Evolutionary conservation across 2,797 vertebrate species (phyloP).

Genomic region (Chromis chromis): DNA sequence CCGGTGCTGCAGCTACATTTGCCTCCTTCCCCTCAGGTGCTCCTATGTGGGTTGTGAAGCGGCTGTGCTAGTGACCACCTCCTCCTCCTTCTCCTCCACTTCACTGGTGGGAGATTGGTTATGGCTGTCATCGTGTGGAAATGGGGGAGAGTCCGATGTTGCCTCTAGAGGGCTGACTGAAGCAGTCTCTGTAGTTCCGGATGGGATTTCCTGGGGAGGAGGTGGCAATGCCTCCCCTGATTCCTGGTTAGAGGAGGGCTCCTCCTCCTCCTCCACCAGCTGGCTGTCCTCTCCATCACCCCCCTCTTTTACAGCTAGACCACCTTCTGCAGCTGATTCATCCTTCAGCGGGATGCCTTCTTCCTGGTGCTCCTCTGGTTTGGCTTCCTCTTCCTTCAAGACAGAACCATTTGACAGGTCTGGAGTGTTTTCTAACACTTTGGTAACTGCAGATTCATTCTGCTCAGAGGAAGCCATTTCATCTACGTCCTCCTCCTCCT

Average conservation of each 20-base stretch:
- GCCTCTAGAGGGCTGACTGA: constrained; percentile 36
- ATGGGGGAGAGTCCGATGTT: constrained; percentile 19
- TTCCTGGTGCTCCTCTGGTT: constrained; percentile 14
- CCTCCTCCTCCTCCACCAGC: constrained; percentile 22
- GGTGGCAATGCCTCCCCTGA: constrained; percentile 1
- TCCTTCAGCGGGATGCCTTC: background rate
- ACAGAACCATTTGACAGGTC: constrained; percentile 76
- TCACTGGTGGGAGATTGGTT: constrained; percentile 63
- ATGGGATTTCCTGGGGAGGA: constrained; percentile 1
- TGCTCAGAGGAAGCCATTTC: constrained; percentile 18
- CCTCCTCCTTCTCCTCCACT: background rate
- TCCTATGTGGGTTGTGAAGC: background rate
- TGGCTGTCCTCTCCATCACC: constrained; percentile 47
- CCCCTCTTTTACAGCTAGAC: constrained; percentile 42
- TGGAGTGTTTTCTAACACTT: constrained; percentile 39
- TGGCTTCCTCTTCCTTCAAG: constrained; percentile 37
- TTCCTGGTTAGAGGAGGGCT: constrained; percentile 21
- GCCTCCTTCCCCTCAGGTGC: constrained; percentile 4
- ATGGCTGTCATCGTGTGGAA: constrained; percentile 52
- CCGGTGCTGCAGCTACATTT: constrained; percentile 7
- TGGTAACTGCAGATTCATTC: constrained; percentile 52
- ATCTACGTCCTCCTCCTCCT: constrained; percentile 13
- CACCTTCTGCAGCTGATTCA: constrained; percentile 19
- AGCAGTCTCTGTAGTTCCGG: background rate
- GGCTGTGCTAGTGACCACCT: constrained; percentile 3